phyloP scores from a whole-genome alignment of 2,113 vertebrate species.

The Tragelaphus buxtoni region DNA sequence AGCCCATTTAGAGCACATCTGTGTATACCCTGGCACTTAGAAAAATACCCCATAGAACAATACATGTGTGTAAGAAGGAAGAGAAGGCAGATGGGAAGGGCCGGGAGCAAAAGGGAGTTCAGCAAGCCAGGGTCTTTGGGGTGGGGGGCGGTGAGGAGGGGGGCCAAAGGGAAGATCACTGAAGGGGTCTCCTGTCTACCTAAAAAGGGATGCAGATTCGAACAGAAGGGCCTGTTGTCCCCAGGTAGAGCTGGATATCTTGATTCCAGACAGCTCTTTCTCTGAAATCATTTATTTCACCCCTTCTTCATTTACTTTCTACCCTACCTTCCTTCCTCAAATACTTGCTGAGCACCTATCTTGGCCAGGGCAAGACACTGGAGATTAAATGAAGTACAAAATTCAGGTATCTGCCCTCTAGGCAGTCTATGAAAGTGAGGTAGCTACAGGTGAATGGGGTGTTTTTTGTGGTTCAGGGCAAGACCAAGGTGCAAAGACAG shows the following conservation, averaged over 20 bases:
- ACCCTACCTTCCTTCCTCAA: neutral
- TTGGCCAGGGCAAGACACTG: neutral
- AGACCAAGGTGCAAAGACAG: neutral
- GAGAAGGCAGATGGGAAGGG: neutral
- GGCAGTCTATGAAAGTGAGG: neutral
- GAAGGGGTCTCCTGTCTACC: neutral
- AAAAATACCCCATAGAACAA: neutral
- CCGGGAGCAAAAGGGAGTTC: neutral
- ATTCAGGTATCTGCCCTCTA: neutral
- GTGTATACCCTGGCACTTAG: neutral
- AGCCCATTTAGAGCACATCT: neutral
- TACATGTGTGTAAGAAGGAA: neutral
- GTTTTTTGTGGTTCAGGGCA: neutral
- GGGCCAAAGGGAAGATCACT: neutral
- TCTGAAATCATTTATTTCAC: neutral
- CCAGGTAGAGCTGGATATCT: neutral
- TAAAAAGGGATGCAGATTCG: neutral
- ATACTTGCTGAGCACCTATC: neutral
- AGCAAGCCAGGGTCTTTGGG: neutral
- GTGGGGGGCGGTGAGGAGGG: fast-evolving
- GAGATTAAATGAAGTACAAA: neutral
- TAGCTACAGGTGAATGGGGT: neutral
- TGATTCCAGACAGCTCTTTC: neutral
- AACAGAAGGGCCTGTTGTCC: neutral
- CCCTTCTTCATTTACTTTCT: neutral